phyloP scores from a whole-genome alignment of 2,888 invertebrate genomes.

The Idaea dimidiata region DNA sequence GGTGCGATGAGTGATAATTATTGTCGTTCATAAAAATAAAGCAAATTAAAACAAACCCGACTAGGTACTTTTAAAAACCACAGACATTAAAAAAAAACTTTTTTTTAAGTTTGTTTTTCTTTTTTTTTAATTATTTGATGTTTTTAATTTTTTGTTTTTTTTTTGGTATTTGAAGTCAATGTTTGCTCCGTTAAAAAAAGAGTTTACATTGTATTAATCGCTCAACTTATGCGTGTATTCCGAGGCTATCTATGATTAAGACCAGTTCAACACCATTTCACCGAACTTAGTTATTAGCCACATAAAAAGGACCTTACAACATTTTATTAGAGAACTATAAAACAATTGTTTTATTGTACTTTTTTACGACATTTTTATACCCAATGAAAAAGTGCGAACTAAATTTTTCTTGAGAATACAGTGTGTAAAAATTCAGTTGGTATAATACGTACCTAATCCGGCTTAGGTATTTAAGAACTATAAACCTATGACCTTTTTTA shows the following conservation, averaged over 20 bases:
- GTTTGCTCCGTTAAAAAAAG: too few species aligned
- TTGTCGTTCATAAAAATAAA: too few species aligned
- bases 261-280: background rate
- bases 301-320: background rate
- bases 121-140: too few species aligned
- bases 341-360: background rate
- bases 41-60: too few species aligned
- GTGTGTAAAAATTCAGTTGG: background rate
- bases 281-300: background rate
- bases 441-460: background rate
- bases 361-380: background rate
- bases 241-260: background rate
- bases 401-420: background rate
- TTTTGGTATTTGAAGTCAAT: too few species aligned
- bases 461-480: too few species aligned
- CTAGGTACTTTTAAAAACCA: too few species aligned
- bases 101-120: too few species aligned
- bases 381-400: slow-evolving; percentile 1
- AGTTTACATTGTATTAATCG: background rate
- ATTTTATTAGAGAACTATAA: background rate
- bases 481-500: too few species aligned
- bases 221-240: background rate
- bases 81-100: too few species aligned
- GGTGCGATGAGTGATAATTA: too few species aligned
- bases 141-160: too few species aligned